phyloP scores from a whole-genome alignment of 2,113 vertebrate species.

The Malurus elegans region DNA sequence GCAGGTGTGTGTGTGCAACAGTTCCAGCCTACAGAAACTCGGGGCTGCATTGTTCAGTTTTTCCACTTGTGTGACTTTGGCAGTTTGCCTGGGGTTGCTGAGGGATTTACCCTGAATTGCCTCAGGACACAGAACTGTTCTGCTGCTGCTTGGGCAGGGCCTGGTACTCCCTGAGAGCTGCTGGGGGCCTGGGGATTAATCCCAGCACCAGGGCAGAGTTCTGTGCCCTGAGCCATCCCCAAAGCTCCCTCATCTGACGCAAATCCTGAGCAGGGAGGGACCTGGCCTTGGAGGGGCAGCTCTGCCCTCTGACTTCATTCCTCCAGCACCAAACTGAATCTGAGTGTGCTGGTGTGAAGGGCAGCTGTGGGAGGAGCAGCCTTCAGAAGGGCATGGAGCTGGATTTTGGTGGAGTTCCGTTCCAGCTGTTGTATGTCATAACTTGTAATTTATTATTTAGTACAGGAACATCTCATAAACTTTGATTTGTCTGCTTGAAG shows the following conservation, averaged over 20 bases:
- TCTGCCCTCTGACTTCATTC: neutral
- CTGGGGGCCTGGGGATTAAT: rapidly evolving
- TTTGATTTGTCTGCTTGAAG: neutral
- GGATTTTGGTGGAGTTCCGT: neutral
- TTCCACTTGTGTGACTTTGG: neutral
- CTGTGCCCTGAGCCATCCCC: neutral
- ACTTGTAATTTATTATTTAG: neutral
- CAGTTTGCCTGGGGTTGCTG: neutral
- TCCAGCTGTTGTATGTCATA: neutral
- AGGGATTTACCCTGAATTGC: neutral
- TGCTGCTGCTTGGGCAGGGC: neutral
- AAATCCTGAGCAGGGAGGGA: neutral
- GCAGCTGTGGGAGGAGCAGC: neutral
- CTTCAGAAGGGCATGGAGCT: neutral
- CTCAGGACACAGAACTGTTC: neutral
- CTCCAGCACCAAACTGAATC: neutral
- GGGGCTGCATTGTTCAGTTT: neutral
- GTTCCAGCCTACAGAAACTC: neutral
- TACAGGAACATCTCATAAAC: neutral
- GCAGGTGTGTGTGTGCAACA: neutral
- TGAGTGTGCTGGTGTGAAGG: rapidly evolving
- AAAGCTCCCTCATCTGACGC: neutral
- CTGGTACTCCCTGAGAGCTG: neutral
- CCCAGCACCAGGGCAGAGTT: neutral
- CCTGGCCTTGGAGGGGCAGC: neutral